These are phyloP conservation scores for Anthoscopus minutus DNA, from an alignment of 2,113 vertebrate genomes.

Conservation along the genomic window DNA sequence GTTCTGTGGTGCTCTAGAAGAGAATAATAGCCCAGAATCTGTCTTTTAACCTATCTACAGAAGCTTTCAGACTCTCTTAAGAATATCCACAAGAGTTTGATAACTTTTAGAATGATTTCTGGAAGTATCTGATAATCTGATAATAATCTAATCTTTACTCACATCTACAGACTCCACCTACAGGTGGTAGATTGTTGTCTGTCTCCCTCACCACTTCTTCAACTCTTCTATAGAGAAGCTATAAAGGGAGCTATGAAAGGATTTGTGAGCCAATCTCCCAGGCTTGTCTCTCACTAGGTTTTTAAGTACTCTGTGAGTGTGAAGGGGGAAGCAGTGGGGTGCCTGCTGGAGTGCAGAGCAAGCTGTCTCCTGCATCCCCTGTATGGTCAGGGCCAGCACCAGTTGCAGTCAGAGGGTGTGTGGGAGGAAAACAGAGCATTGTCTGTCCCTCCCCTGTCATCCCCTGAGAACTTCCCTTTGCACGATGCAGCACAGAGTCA, in stretches of 20 bases:
- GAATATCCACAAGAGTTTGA: neutral
- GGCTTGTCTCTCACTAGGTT: neutral
- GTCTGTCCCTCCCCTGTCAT: neutral
- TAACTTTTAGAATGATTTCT: neutral
- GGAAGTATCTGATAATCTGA: neutral
- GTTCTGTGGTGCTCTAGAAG: neutral
- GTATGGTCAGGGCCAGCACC: neutral
- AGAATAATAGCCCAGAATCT: neutral
- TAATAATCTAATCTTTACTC: neutral
- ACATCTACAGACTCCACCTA: neutral
- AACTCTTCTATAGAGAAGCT: neutral
- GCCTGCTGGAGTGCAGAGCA: neutral
- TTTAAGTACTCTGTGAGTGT: neutral
- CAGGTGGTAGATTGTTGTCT: fast-evolving
- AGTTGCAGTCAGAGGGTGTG: neutral
- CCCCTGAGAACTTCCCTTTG: neutral
- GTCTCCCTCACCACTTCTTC: neutral
- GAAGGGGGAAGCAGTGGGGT: neutral
- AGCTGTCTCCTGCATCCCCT: neutral
- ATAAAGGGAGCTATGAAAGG: neutral
- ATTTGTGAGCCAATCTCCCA: neutral
- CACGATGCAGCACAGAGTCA: neutral
- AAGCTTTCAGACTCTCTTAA: neutral
- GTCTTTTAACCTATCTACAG: neutral
- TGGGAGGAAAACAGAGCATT: neutral